These are phyloP conservation scores for Zygothrica quintamaculata DNA, from an alignment of 2,888 invertebrate genomes.

Conservation along the genomic window DNA sequence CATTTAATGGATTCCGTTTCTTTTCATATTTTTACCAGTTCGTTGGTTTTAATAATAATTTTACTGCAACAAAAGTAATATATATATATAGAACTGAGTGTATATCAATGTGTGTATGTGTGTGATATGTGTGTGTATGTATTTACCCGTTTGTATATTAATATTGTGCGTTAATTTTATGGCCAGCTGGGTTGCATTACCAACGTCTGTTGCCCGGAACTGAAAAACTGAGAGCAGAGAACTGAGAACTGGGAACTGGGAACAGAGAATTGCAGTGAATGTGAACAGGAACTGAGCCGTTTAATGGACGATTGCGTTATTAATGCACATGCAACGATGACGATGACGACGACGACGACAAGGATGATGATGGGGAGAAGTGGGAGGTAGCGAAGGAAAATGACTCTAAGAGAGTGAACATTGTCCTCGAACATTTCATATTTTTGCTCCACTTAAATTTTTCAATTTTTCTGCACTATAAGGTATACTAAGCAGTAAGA, in stretches of 20 bases:
- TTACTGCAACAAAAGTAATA: slow-evolving; percentile 38
- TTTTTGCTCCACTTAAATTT: slow-evolving; percentile 65
- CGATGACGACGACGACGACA: neutral
- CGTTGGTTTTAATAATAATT: slow-evolving; percentile 58
- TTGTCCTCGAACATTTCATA: slow-evolving; percentile 53
- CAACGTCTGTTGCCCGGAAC: slow-evolving; percentile 43
- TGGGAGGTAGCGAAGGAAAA: too few species aligned
- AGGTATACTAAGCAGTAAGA: slow-evolving; percentile 4
- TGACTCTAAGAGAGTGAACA: slow-evolving; percentile 28
- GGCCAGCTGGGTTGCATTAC: slow-evolving; percentile 59
- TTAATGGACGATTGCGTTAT: slow-evolving; percentile 67
- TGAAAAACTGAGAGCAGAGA: slow-evolving; percentile 5
- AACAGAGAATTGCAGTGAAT: neutral
- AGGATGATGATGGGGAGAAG: neutral
- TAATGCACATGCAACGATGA: slow-evolving; percentile 56
- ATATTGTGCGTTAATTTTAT: slow-evolving; percentile 71
- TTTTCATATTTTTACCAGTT: slow-evolving; percentile 41
- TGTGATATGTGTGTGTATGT: slow-evolving; percentile 21
- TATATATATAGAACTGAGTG: slow-evolving; percentile 5
- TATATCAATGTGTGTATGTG: slow-evolving; percentile 24
- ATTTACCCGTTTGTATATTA: slow-evolving; percentile 41
- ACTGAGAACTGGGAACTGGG: neutral
- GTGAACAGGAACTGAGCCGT: slow-evolving; percentile 51
- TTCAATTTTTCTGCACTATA: slow-evolving; percentile 58
- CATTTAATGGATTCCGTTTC: slow-evolving; percentile 11